Base-by-base conservation (phyloP, 2,888 invertebrate species). In the Cataglyphis livida region DNA sequence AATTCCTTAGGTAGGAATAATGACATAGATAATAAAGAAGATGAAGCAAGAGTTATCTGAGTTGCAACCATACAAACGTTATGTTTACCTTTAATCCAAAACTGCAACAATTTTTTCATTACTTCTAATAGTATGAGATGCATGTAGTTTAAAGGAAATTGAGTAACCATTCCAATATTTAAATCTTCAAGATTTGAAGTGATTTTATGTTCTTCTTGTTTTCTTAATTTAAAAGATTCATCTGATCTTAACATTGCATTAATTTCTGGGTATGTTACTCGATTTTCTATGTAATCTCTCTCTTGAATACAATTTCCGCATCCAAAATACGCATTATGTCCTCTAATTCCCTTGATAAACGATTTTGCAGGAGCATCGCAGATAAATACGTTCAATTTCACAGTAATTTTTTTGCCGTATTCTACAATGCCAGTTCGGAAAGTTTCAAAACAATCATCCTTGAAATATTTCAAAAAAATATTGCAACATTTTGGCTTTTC, bases 221-320 rank as follows among this genome's bases (percentile, higher is more conserved):
- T 18, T 48, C 71, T 70, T 38, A 10, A 25, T 57, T 78, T 73
- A 81, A 87, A 87, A 25, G 85, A 82, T 35, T 51, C 15, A 65
- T 85, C 84, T 25, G 51, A 59, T 76, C 76, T 68, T 54, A 68
- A n/a, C 32, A 10, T 44, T 68, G 68, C 74, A 35, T 65, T 61
- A 10, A 41, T 32, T 25, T 73, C 28, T 12, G 74, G 38, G 0
- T 78, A 87, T 18, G 86, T 81, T 12, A 82, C 32, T 32, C 32
- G 32, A 32, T 32, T 32, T 32, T 32, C 32, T 32, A 32, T 32
- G 32, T 32, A 32, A 32, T 32, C 32, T 32, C 32, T 4, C 6
- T 32, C 32, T 32, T 32, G 32, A 32, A 32, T 32, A 32, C 32
- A 32, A 32, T 32, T 32, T 28, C 18, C 25, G 10, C 12, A 73